phyloP scores from a whole-genome alignment of 2,888 invertebrate genomes.

The Torymus texanus region DNA sequence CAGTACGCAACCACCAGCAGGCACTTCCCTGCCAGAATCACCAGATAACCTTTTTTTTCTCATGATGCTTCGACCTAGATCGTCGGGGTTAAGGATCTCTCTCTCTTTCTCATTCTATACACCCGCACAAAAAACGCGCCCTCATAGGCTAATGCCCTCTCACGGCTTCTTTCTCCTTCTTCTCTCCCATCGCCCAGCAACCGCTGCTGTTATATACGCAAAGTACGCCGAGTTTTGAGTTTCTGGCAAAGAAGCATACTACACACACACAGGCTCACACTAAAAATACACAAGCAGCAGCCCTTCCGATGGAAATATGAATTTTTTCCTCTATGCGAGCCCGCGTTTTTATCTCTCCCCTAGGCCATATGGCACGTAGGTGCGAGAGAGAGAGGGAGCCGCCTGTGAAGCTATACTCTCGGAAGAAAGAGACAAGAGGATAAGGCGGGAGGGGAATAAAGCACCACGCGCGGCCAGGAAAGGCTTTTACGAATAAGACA shows the following conservation, averaged over 20 bases:
- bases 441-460: conserved; percentile 48
- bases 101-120: background rate
- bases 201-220: conserved; percentile 18
- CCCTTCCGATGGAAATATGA: conserved; percentile 70
- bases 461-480: conserved; percentile 58
- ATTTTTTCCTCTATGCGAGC: conserved; percentile 61
- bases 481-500: conserved; percentile 54
- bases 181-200: background rate
- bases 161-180: background rate
- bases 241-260: conserved; percentile 57
- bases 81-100: conserved; percentile 42
- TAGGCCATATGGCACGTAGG: conserved; percentile 68
- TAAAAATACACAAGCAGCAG: conserved; percentile 62
- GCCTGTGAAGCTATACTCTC: background rate
- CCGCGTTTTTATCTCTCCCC: conserved; percentile 65
- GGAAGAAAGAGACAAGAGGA: conserved; percentile 37
- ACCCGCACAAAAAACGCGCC: conserved; percentile 26
- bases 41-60: conserved; percentile 32
- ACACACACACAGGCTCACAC: conserved; percentile 34
- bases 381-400: conserved; percentile 51
- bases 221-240: conserved; percentile 51
- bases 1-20: background rate
- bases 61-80: background rate
- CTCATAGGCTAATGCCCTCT: conserved; percentile 50
- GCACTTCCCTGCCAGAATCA: conserved; percentile 16